These are phyloP conservation scores for Neopipo cinnamomea DNA, from an alignment of 2,113 vertebrate species.

Conservation along the genomic window DNA sequence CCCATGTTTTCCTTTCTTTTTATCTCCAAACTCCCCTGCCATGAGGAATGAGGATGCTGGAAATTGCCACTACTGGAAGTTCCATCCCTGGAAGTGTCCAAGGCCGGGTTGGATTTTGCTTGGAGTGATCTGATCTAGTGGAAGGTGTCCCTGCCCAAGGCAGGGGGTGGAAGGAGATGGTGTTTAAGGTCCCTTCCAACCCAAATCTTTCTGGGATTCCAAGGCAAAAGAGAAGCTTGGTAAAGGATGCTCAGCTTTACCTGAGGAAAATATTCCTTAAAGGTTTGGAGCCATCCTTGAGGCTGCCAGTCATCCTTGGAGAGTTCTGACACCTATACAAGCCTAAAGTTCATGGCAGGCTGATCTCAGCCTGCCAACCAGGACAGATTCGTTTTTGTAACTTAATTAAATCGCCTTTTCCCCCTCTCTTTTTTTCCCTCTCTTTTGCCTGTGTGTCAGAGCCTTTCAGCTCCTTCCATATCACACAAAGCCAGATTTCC, in stretches of 20 bases:
- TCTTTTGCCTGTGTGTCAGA: not conserved
- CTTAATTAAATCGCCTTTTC: not conserved
- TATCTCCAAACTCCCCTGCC: too few relatives aligned
- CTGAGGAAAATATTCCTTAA: not conserved
- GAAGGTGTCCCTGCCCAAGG: not conserved
- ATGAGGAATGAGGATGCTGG: not conserved
- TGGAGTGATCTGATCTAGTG: rapidly evolving
- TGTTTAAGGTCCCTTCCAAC: not conserved
- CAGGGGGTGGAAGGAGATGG: not conserved
- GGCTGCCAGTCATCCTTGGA: not conserved
- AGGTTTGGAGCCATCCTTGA: not conserved
- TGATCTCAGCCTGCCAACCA: not conserved
- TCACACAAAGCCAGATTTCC: not conserved
- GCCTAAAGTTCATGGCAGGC: not conserved
- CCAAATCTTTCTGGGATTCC: not conserved
- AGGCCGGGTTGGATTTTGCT: rapidly evolving
- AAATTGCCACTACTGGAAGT: not conserved
- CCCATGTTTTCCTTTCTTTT: not conserved
- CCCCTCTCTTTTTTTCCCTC: rapidly evolving
- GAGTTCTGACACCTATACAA: not conserved
- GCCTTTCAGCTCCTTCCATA: not conserved
- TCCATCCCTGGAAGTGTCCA: not conserved
- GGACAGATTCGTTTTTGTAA: not conserved
- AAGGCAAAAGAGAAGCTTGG: not conserved
- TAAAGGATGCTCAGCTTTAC: not conserved